Evolutionary conservation across 2,888 invertebrate genomes (phyloP).

Genomic region (Catocala nupta): DNA sequence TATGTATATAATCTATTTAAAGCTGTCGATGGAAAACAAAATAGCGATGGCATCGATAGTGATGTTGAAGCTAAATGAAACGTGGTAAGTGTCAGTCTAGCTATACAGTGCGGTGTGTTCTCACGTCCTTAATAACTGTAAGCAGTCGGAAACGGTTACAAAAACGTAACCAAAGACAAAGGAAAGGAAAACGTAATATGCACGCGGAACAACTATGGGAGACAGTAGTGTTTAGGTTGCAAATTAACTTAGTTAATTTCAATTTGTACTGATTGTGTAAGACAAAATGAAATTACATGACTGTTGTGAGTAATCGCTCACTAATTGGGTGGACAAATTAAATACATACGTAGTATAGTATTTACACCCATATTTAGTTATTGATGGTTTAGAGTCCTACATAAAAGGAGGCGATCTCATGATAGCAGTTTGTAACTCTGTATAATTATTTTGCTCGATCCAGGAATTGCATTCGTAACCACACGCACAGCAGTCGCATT

Average conservation of each 20-base stretch:
- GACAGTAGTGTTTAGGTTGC: slow-evolving; percentile 57
- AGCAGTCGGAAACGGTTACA: slow-evolving; percentile 82
- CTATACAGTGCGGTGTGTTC: slow-evolving; percentile 66
- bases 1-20: slow-evolving; percentile 37
- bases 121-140: slow-evolving; percentile 83
- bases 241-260: slow-evolving; percentile 59
- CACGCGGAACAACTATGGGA: slow-evolving; percentile 71
- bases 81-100: slow-evolving; percentile 63
- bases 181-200: slow-evolving; percentile 78
- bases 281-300: slow-evolving; percentile 27
- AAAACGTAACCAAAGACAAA: slow-evolving; percentile 82
- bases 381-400: too few relatives aligned
- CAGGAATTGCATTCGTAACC: too few relatives aligned
- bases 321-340: background rate
- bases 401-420: too few relatives aligned
- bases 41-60: slow-evolving; percentile 59
- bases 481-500: too few relatives aligned
- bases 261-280: slow-evolving; percentile 40
- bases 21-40: slow-evolving; percentile 64
- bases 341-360: too few relatives aligned
- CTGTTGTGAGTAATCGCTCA: slow-evolving; percentile 13
- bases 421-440: too few relatives aligned
- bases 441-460: too few relatives aligned
- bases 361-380: too few relatives aligned
- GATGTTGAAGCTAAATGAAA: slow-evolving; percentile 68